phyloP scores from a whole-genome alignment of 1,140 invertebrate species.

The Drosophila elegans region DNA sequence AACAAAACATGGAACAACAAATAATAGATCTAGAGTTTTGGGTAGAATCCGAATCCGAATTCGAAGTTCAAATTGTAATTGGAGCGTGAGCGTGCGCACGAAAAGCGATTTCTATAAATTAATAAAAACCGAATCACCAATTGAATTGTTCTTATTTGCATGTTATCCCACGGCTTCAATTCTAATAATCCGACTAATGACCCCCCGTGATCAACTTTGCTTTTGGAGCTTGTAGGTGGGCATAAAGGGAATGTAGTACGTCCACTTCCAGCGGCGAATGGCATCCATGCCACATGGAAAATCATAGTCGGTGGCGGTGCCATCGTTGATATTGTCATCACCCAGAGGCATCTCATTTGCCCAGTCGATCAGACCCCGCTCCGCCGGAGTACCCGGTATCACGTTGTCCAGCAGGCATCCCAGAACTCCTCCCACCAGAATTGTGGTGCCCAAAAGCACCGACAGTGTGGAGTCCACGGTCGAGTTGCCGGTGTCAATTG shows the following conservation, averaged over 20 bases:
- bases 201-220: slow-evolving; percentile 35
- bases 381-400: slow-evolving; percentile 91
- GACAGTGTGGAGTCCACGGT: slow-evolving; percentile 90
- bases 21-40: slow-evolving; percentile 23
- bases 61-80: slow-evolving; percentile 41
- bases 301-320: slow-evolving; percentile 88
- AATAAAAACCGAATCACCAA: slow-evolving; percentile 40
- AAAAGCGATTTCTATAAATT: slow-evolving; percentile 34
- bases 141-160: slow-evolving; percentile 5
- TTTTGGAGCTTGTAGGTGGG: slow-evolving; percentile 87
- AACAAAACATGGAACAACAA: slow-evolving; percentile 17
- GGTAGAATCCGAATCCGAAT: slow-evolving; percentile 17
- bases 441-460: slow-evolving; percentile 93
- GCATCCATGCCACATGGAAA: slow-evolving; percentile 90
- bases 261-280: slow-evolving; percentile 86
- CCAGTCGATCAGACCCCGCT: slow-evolving; percentile 90
- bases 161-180: background rate
- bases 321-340: slow-evolving; percentile 83
- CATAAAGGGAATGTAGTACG: slow-evolving; percentile 88
- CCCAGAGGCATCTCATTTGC: slow-evolving; percentile 89
- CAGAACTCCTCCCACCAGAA: slow-evolving; percentile 92
- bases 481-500: slow-evolving; percentile 90
- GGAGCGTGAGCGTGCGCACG: slow-evolving; percentile 9
- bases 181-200: background rate
- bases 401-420: slow-evolving; percentile 94